Evolutionary conservation across 2,113 vertebrate genomes (phyloP).

Genomic region (Kobus ellipsiprymnus): DNA sequence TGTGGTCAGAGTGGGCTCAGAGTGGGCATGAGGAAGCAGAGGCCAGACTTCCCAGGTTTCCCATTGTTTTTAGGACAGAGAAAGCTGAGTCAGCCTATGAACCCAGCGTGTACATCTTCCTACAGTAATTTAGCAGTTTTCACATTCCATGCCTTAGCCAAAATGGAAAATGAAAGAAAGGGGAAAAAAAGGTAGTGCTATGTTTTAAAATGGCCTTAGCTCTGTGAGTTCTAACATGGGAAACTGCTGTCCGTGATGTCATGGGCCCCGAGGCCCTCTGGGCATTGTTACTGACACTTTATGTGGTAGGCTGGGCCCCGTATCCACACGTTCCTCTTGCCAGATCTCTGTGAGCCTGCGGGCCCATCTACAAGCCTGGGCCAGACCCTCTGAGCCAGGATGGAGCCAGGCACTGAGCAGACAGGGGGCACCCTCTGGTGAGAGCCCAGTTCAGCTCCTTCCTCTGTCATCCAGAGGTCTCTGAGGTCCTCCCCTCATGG

Average conservation of each 20-base stretch:
- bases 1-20: background rate
- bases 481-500: background rate
- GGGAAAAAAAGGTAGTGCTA: background rate
- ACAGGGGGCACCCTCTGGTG: background rate
- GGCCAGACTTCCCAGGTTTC: background rate
- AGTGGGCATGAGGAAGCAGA: background rate
- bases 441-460: background rate
- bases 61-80: background rate
- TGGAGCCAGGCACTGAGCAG: background rate
- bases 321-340: background rate
- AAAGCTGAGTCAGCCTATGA: background rate
- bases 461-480: background rate
- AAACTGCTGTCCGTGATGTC: constrained; percentile 27
- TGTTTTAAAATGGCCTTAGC: constrained; percentile 30
- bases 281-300: constrained; percentile 1
- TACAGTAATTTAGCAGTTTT: background rate
- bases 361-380: background rate
- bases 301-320: background rate
- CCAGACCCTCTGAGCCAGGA: background rate
- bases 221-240: background rate
- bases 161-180: constrained; percentile 27
- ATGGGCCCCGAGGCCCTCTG: background rate
- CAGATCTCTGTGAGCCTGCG: background rate
- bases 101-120: background rate
- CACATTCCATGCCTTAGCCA: constrained; percentile 39